These are phyloP conservation scores for Syrista parreyssii DNA, from an alignment of 2,888 invertebrate species.

Conservation along the genomic window DNA sequence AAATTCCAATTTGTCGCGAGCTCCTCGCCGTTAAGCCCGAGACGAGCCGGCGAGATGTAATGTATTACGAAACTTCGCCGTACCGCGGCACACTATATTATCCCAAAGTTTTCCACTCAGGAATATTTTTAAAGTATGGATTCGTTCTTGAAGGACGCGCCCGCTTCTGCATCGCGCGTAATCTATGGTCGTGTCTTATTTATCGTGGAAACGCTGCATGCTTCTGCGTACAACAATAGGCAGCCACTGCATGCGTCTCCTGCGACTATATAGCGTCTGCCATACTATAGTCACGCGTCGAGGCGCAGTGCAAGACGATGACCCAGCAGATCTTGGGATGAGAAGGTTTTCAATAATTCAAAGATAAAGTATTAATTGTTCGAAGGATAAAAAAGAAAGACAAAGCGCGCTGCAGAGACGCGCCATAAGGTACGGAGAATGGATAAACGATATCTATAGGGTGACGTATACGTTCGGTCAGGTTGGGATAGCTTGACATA, in stretches of 20 bases:
- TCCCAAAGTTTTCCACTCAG: constrained; percentile 60
- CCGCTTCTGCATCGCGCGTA: constrained; percentile 20
- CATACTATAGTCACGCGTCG: neutral
- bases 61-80: constrained; percentile 61
- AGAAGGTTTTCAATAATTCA: neutral
- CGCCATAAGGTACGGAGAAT: neutral
- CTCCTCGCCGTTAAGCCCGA: constrained; percentile 12
- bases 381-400: neutral
- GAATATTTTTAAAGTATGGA: constrained; percentile 64
- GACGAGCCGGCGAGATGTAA: constrained; percentile 36
- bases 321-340: neutral
- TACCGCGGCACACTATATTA: constrained; percentile 38
- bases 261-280: neutral
- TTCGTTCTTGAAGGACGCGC: constrained; percentile 45
- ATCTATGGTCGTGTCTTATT: neutral
- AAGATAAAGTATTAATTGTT: neutral
- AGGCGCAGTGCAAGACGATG: neutral
- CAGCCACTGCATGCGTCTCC: neutral
- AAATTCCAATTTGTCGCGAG: constrained; percentile 54
- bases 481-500: neutral
- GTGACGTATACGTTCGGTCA: neutral
- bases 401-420: neutral
- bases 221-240: neutral
- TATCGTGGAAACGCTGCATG: neutral
- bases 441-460: neutral